Base-by-base conservation (phyloP, 2,888 invertebrate genomes). In the Amaurobius ferox region DNA sequence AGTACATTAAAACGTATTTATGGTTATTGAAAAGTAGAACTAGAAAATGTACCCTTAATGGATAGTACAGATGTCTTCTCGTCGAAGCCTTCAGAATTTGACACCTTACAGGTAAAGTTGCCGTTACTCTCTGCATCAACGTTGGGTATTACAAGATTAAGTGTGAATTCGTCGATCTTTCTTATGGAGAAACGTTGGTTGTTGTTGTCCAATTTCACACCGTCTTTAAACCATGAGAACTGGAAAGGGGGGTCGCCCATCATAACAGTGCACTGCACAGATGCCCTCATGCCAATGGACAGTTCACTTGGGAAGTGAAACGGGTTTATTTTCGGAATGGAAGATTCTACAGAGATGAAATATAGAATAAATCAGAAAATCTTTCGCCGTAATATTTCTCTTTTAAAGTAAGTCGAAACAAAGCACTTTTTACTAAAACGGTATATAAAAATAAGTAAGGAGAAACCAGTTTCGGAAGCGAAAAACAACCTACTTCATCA, bases 141-240 rank as follows among this genome's bases (percentile, higher is more conserved):
- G 19, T 70, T 70, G 19, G 74, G 26, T 19, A 81, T 70, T 6
- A 62, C 67, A 16, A 81, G 32, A 1, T 62, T 76, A 5, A 76
- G 76, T 7, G 44, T 48, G 2, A 64, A 70, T 2, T 81, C 81
- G 6, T 81, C 76, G 0, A 70, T 26, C 6, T 70, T 70, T 26
- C 13, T 28, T 13, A 44, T 66, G 6, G 66, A 32, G 9, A 35
- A 7, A 66, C 19, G 16, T 32, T 11, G 13, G 5, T 23, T 16
- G 13, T 7, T 26, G 5, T 30, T 30, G 0, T 72, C 30, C 9
- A 61, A 23, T 23, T 48, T 32, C 1, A 13, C 1, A 6, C 70
- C 87, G 64, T 88, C 86, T 78, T 86, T 88, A 62, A 39, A 35
- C 89, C 89, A 89, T 13, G 19, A 29, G 72, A 88, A 88, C 2